Evolutionary conservation across 2,797 vertebrate species (phyloP).

Genomic region (Brachyrhaphis roseni): DNA sequence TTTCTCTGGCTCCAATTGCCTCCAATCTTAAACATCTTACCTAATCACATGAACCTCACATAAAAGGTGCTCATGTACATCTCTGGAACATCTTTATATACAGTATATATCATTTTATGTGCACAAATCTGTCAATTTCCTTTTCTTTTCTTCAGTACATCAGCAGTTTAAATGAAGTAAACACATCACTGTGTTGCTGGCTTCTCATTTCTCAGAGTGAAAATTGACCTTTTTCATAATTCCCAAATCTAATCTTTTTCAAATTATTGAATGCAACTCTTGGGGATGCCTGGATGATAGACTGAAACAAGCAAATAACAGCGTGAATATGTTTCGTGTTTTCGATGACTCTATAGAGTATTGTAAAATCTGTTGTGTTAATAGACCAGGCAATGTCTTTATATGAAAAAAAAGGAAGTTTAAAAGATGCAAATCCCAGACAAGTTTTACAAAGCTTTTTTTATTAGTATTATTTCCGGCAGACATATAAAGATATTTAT

Average conservation of each 20-base stretch:
- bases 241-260: conserved; percentile 38
- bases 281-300: conserved; percentile 38
- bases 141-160: conserved; percentile 29
- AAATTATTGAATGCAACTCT: conserved; percentile 58
- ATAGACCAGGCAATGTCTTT: conserved; percentile 35
- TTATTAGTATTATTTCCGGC: neutral
- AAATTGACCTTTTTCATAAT: conserved; percentile 34
- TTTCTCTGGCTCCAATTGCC: neutral
- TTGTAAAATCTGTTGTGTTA: conserved; percentile 51
- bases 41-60: neutral
- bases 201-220: conserved; percentile 6
- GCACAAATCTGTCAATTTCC: conserved; percentile 20
- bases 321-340: conserved; percentile 37
- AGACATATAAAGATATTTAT: conserved; percentile 7
- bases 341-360: conserved; percentile 46
- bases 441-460: conserved; percentile 16
- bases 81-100: conserved; percentile 20
- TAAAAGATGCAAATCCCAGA: conserved; percentile 16
- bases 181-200: conserved; percentile 39
- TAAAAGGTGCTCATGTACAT: neutral
- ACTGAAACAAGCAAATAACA: conserved; percentile 52
- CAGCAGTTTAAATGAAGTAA: conserved; percentile 27
- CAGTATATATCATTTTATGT: conserved; percentile 26
- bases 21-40: neutral
- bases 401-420: conserved; percentile 23